Evolutionary conservation across 2,113 vertebrate genomes (phyloP), one percentile per base, ranked within the genome.

Genomic region (Nothocercus julius): DNA sequence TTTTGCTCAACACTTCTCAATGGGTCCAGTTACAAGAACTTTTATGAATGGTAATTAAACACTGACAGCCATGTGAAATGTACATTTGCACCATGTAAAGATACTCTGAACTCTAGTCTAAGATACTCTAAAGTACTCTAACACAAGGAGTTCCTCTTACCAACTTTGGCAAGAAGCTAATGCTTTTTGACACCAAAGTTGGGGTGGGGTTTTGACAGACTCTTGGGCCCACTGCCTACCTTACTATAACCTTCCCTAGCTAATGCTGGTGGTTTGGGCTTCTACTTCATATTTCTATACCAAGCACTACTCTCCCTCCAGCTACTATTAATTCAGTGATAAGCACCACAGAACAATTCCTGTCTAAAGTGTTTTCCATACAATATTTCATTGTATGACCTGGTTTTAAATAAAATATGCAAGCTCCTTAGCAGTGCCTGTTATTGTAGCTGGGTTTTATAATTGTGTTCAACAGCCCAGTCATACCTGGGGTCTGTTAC

Each of bases 1-100:
- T 97, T 92, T 85, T 89, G 79, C 95, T 96, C 96, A 90, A 94
- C 75, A 89, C 95, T 96, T 96, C 95, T 96, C 85, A 92, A 92
- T 89, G 64, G 92, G 85, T 90, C 89, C 94, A 89, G 93, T 96
- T 97, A 97, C 89, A 85, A 96, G 91, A 93, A 94, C 96, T 97
- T 95, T 80, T 94, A 89, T 95, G 95, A 96, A 88, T 80, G 4
- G 89, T 92, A 95, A 97, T 95, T 95, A 97, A 96, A 96, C 82
- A 88, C 91, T 96, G 96, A 96, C 94, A 95, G 96, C 87, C 86
- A 86, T 95, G 91, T 89, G 92, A 79, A 79, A 93, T 90, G 87
- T 94, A 87, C 91, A 90, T 97, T 97, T 91, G 16, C 85, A 85
- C 92, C 94, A 96, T 95, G 93, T 89, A 95, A 95, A 95, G 78